A percentile compares a stretch with the other conserved stretches of the same genome.
Evolutionary conservation across 92 coral and sea anemone genomes (phyloP).

Genomic region (Porites evermanni): DNA sequence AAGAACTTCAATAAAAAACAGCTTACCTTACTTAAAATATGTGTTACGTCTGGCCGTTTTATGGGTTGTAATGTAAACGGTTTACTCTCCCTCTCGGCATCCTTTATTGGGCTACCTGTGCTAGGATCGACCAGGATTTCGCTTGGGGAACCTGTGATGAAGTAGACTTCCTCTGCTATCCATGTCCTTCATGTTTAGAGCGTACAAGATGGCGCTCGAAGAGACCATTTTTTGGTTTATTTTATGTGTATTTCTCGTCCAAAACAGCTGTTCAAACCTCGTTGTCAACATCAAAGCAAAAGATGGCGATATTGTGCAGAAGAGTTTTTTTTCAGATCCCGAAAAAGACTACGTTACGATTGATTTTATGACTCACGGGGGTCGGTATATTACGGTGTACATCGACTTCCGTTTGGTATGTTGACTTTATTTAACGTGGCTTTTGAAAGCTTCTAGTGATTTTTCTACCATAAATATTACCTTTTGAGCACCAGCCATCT

Average conservation of each 20-base stretch:
- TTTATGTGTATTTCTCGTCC: conserved; percentile 30
- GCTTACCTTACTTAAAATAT: no score
- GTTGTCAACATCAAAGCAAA: conserved; percentile 90
- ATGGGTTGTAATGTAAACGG: no score
- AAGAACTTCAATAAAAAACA: no score
- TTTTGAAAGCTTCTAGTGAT: not conserved
- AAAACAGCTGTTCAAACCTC: conserved; percentile 58
- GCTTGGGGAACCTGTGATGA: no score
- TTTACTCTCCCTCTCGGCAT: no score
- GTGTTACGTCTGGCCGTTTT: no score
- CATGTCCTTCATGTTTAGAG: no score
- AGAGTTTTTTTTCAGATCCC: conserved; percentile 84
- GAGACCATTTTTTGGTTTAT: not conserved
- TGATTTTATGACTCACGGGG: conserved; percentile 69
- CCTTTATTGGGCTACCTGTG: no score
- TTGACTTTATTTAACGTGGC: not conserved
- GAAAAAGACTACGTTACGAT: conserved; percentile 81
- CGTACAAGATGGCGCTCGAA: not conserved
- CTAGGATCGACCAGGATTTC: no score
- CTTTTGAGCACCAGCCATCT: no score
- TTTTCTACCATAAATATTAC: not conserved
- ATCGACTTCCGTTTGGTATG: conserved; percentile 92
- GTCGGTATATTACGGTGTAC: conserved; percentile 66
- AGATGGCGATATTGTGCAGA: conserved; percentile 81
- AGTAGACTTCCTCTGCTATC: no score